Conservation (phyloP, 2,888 invertebrate genomes). For the Limnephilus marmoratus region DNA sequence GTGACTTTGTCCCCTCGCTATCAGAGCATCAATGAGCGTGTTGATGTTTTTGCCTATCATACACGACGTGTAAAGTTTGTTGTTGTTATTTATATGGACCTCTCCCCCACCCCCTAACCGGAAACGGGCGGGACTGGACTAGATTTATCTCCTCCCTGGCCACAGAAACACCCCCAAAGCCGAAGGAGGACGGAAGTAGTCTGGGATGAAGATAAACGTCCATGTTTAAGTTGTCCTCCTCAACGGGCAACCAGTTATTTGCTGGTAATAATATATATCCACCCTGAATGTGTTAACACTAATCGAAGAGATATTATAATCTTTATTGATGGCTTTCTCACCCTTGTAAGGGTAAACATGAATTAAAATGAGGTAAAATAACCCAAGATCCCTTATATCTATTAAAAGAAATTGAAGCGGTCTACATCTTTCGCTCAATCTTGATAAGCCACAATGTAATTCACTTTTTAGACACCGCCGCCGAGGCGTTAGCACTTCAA, state of each 20-base stretch:
- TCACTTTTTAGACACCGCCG: no score
- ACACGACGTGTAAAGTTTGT: constrained; percentile 13
- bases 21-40: background rate
- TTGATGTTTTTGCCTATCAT: constrained; percentile 4
- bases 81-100: constrained; percentile 31
- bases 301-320: background rate
- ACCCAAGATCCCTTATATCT: no score
- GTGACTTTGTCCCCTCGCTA: background rate
- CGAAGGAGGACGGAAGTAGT: constrained; percentile 9
- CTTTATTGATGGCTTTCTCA: background rate
- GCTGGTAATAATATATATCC: background rate
- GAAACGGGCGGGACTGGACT: constrained; percentile 12
- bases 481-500: no score
- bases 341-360: background rate
- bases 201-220: constrained; percentile 40
- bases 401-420: no score
- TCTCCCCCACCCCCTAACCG: background rate
- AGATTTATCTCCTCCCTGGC: constrained; percentile 25
- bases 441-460: no score
- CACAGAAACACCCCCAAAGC: background rate
- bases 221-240: constrained; percentile 16
- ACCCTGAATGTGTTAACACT: background rate
- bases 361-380: background rate
- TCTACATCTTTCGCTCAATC: no score
- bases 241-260: background rate